Conservation (phyloP, 1,140 invertebrate genomes). For the Dolichoris vasculosae region DNA sequence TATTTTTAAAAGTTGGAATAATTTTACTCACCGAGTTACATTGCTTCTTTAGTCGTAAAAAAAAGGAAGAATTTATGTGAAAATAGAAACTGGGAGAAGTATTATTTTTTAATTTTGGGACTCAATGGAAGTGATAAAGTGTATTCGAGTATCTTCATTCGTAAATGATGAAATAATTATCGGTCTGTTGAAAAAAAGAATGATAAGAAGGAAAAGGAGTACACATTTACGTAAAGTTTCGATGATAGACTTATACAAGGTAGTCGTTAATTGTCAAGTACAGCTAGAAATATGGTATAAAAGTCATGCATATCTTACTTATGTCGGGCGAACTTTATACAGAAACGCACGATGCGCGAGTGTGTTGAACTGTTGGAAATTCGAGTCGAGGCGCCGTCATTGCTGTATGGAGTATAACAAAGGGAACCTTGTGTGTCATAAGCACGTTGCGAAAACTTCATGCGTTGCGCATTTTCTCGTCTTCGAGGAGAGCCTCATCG, state of each 20-base stretch:
- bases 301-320: constrained; percentile 31
- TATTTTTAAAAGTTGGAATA: background rate
- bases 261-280: constrained; percentile 15
- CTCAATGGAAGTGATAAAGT: background rate
- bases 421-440: constrained; percentile 41
- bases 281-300: constrained; percentile 43
- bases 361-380: constrained; percentile 55
- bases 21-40: background rate
- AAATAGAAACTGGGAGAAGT: background rate
- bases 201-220: background rate
- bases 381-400: constrained; percentile 20
- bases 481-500: background rate
- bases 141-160: too few species aligned
- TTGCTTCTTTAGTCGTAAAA: too few species aligned
- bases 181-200: background rate
- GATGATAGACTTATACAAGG: background rate
- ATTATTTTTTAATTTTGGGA: background rate
- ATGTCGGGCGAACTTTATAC: constrained; percentile 19
- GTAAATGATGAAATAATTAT: background rate
- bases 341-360: constrained; percentile 35
- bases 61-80: too few species aligned
- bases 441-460: constrained; percentile 46
- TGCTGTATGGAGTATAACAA: background rate
- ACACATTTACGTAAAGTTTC: constrained; percentile 24
- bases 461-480: constrained; percentile 24